Percentiles rank a stretch among this genome's conserved stretches.
phyloP scores from a whole-genome alignment of 2,797 vertebrate genomes.

The Pelobates cultripes region DNA sequence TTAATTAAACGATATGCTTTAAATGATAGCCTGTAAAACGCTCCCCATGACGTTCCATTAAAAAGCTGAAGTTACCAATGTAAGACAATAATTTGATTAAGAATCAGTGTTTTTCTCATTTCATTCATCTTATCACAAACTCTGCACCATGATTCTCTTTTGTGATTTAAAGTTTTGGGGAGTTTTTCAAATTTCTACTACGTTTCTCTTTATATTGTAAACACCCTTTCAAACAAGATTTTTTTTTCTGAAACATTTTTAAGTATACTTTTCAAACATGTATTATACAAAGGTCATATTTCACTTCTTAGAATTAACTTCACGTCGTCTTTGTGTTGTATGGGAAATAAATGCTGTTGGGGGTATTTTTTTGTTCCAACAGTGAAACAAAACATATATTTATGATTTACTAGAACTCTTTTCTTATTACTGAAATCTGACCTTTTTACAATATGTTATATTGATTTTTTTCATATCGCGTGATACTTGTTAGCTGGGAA shows the following conservation, averaged over 20 bases:
- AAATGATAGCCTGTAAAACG: slow-evolving; percentile 50
- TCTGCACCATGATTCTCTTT: background rate
- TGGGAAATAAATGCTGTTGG: background rate
- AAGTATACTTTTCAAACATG: slow-evolving; percentile 1
- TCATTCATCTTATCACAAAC: slow-evolving; percentile 22
- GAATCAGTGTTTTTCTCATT: slow-evolving; percentile 25
- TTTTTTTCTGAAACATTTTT: slow-evolving; percentile 13
- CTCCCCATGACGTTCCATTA: slow-evolving; percentile 48
- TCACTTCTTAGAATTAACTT: background rate
- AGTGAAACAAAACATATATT: background rate
- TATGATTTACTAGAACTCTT: background rate
- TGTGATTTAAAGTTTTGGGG: background rate
- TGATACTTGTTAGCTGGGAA: background rate
- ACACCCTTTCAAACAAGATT: background rate
- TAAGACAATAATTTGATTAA: slow-evolving; percentile 30
- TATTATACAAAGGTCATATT: slow-evolving; percentile 5
- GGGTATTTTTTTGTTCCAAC: background rate
- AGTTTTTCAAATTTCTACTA: background rate
- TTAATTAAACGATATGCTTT: slow-evolving; percentile 54
- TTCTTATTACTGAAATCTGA: background rate
- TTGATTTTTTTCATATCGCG: background rate
- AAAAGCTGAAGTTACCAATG: slow-evolving; percentile 32
- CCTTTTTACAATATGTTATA: background rate
- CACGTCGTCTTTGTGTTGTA: background rate
- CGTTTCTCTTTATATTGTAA: background rate